Base-by-base conservation (phyloP, 2,113 vertebrate genomes). In the Alaudala cheleensis region DNA sequence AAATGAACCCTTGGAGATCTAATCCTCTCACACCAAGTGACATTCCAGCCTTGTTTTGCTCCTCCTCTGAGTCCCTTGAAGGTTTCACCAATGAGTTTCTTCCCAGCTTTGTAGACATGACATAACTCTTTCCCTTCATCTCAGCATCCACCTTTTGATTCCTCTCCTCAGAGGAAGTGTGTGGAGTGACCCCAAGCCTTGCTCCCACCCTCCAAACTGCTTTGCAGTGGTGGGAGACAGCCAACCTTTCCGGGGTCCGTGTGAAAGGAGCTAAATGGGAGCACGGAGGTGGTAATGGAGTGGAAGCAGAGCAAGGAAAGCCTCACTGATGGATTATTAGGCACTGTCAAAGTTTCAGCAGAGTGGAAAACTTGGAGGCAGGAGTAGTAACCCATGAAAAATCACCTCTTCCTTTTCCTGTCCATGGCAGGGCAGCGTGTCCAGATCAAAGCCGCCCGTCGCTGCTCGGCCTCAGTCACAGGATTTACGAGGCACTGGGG, bases 331-430 rank as follows among this genome's bases (percentile, higher is more conserved):
- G 97, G 97, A 98, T 98, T 98, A 97, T 97, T 97, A 96, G 91
- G 73, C 92, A 96, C 96, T 98, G 97, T 98, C 98, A 98, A 95
- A 97, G 95, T 97, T 97, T 98, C 98, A 98, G 91, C 97, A 97
- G 97, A 97, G 98, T 98, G 96, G 97, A 98, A 98, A 98, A 98
- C 97, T 95, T 96, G 96, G 93, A 96, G 96, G 96, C 82, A 96
- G 88, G 76, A 93, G 94, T 94, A 97, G 94, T 94, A 97, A 97
- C 92, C 97, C 97, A 97, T 98, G 98, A 98, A 98, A 97, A 98
- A 97, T 97, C 96, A 94, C 89, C 95, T 96, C 97, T 98, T 98
- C 98, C 98, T 97, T 97, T 98, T 98, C 97, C 97, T 97, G 97
- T 98, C 96, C 92, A 83, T 97, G 92, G 97, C 89, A 94, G 95